Evolutionary conservation across 2,888 invertebrate genomes (phyloP).

Genomic region (Caenorhabditis auriculariae): DNA sequence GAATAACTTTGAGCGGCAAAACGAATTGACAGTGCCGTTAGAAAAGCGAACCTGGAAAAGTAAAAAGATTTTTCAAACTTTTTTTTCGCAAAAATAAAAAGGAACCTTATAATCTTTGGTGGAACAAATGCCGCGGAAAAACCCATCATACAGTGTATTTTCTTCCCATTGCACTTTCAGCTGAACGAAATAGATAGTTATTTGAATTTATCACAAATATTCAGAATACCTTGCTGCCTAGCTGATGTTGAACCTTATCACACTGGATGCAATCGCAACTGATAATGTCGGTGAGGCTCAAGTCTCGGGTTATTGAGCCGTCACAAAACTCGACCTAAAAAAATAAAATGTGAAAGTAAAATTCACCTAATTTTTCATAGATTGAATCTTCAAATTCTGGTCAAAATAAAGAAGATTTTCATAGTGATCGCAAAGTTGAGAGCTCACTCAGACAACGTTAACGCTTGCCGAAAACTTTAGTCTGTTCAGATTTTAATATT

Average conservation of each 20-base stretch:
- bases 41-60: neutral
- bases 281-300: slow-evolving; percentile 65
- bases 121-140: slow-evolving; percentile 29
- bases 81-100: neutral
- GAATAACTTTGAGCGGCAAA: too few species aligned
- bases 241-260: slow-evolving; percentile 24
- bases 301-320: slow-evolving; percentile 71
- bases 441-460: too few species aligned
- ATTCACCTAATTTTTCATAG: too few species aligned
- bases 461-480: too few species aligned
- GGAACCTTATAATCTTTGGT: neutral
- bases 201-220: neutral
- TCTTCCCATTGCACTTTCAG: slow-evolving; percentile 47
- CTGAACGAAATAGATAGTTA: slow-evolving; percentile 17
- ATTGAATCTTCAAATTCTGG: too few species aligned
- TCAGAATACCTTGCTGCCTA: slow-evolving; percentile 19
- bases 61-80: slow-evolving; percentile 1
- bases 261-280: slow-evolving; percentile 31
- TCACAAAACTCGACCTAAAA: slow-evolving; percentile 73
- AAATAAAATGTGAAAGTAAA: too few species aligned
- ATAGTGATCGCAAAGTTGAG: too few species aligned
- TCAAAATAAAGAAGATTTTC: too few species aligned
- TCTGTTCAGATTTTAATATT: too few species aligned
- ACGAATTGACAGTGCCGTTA: neutral
- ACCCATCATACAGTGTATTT: slow-evolving; percentile 37